A percentile compares a stretch with the other conserved stretches of the same genome.
phyloP scores from a whole-genome alignment of 1,140 invertebrate genomes.

The Lucilia cuprina region DNA sequence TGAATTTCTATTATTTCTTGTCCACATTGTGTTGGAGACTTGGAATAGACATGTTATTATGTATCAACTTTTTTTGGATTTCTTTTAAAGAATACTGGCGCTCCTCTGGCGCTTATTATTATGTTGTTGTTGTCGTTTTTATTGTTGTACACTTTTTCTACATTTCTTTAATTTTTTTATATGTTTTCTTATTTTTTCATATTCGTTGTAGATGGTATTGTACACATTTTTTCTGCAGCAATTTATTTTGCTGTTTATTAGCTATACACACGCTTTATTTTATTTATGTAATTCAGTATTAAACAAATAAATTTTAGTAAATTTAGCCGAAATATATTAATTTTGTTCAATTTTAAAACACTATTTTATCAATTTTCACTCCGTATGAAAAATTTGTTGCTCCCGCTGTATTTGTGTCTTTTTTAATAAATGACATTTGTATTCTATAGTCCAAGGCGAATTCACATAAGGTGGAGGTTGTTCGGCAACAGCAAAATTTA shows the following conservation, averaged over 20 bases:
- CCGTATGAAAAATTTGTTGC: neutral
- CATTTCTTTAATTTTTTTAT: neutral
- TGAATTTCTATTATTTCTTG: neutral
- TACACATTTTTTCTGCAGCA: neutral
- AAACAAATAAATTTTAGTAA: neutral
- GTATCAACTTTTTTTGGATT: neutral
- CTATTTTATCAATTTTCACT: neutral
- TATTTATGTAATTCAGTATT: neutral
- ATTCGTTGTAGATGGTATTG: neutral
- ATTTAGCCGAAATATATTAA: neutral
- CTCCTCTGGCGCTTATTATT: conserved; percentile 14
- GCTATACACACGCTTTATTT: neutral
- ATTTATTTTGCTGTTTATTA: neutral
- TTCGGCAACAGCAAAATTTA: too few relatives aligned
- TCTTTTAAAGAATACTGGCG: neutral
- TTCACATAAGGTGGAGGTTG: too few relatives aligned
- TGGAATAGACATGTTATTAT: neutral
- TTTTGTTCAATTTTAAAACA: neutral
- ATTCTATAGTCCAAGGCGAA: too few relatives aligned
- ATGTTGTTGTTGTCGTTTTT: neutral
- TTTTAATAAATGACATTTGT: conserved; percentile 16
- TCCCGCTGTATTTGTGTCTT: neutral
- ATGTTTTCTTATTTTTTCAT: neutral
- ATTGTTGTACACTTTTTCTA: neutral
- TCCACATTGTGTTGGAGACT: neutral